These are phyloP conservation scores for Rallus crepitans DNA, from an alignment of 2,797 vertebrate genomes.

Conservation along the genomic window DNA sequence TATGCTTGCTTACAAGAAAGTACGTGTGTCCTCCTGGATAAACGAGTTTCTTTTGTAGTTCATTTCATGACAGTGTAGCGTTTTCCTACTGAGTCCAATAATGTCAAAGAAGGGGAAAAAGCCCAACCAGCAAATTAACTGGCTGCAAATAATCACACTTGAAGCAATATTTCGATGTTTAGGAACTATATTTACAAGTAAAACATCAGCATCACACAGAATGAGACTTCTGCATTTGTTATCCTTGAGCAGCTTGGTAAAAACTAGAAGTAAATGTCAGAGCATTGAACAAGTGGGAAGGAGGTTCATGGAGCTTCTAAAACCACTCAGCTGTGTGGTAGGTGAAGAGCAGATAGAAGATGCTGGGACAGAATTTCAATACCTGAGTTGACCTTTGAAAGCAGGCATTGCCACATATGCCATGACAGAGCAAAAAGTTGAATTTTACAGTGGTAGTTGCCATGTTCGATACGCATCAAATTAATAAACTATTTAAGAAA, in stretches of 20 bases:
- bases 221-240: background rate
- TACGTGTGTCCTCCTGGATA: background rate
- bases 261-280: background rate
- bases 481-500: background rate
- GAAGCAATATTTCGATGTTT: background rate
- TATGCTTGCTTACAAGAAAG: background rate
- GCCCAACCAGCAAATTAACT: background rate
- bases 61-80: background rate
- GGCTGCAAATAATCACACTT: background rate
- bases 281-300: background rate
- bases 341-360: background rate
- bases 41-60: background rate
- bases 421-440: background rate
- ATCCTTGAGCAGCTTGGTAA: background rate
- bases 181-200: background rate
- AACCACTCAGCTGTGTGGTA: background rate
- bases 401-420: background rate
- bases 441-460: background rate
- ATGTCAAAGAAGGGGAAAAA: background rate
- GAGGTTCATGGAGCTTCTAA: background rate
- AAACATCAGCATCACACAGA: background rate
- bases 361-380: background rate
- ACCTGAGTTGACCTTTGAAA: background rate
- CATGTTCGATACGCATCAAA: background rate
- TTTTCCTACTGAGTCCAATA: background rate